Percentiles rank a stretch among this genome's conserved stretches.
phyloP scores from a whole-genome alignment of 2,888 invertebrate genomes.

The Heteropelma amictum region DNA sequence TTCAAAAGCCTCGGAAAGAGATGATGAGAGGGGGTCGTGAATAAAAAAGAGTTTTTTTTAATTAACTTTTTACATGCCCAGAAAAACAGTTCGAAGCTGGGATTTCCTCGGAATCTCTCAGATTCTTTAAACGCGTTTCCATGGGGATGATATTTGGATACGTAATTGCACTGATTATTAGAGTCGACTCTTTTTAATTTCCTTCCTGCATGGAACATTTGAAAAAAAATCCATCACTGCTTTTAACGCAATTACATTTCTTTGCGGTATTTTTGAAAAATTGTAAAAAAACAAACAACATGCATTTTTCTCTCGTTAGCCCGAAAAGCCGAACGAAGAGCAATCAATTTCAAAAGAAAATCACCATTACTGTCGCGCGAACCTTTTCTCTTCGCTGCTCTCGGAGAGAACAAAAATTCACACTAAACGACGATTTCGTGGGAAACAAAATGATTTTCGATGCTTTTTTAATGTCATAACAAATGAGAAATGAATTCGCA shows the following conservation, averaged over 20 bases:
- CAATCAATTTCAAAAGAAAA: background rate
- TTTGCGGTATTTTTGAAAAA: too few relatives aligned
- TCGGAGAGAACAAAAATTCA: background rate
- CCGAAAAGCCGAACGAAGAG: background rate
- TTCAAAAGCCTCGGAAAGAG: constrained; percentile 22
- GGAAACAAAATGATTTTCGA: background rate
- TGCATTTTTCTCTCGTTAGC: too few relatives aligned
- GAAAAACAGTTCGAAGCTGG: constrained; percentile 12
- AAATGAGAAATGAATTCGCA: constrained; percentile 34
- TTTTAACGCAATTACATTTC: too few relatives aligned
- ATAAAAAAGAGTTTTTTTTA: background rate
- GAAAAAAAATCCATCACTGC: too few relatives aligned
- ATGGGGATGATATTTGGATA: background rate
- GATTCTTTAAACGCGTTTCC: too few relatives aligned
- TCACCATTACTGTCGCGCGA: too few relatives aligned
- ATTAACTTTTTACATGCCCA: constrained; percentile 7
- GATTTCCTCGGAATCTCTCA: background rate
- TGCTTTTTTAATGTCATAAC: background rate
- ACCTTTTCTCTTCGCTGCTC: background rate
- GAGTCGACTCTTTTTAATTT: too few relatives aligned
- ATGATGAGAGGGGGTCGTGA: constrained; percentile 13
- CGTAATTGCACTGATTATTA: constrained; percentile 17
- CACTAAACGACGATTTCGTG: background rate
- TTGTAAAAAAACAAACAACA: too few relatives aligned
- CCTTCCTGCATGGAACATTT: too few relatives aligned